A percentile compares a stretch with the other conserved stretches of the same genome.
These are phyloP conservation scores for Podarcis cretensis DNA, from an alignment of 2,113 vertebrate species.

Conservation along the genomic window DNA sequence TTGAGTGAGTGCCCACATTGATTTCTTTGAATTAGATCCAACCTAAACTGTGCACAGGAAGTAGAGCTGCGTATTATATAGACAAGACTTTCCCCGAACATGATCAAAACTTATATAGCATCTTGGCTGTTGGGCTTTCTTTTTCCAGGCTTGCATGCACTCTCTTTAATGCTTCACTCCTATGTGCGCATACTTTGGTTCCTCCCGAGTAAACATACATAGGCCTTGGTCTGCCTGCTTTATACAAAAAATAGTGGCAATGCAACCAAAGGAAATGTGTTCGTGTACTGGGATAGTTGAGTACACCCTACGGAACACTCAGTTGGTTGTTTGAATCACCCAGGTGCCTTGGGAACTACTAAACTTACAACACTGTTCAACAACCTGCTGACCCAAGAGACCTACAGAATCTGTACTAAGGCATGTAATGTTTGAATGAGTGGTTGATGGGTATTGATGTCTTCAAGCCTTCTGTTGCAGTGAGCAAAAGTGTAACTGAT, in stretches of 20 bases:
- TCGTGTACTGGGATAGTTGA: neutral
- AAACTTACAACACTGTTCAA: fast-evolving
- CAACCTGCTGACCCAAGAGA: neutral
- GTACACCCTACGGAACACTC: neutral
- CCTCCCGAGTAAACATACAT: neutral
- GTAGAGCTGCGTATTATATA: neutral
- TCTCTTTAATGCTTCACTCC: neutral
- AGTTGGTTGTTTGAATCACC: neutral
- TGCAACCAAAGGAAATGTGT: neutral
- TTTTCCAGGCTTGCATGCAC: neutral
- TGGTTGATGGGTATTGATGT: neutral
- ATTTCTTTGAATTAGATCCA: neutral
- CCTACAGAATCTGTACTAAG: neutral
- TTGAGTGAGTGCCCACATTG: neutral
- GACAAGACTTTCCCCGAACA: neutral
- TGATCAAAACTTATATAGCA: neutral
- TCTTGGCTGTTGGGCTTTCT: neutral
- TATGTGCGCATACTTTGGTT: neutral
- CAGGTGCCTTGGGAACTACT: neutral
- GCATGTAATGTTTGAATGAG: neutral
- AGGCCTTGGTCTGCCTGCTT: neutral
- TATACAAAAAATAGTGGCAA: conserved; percentile 16
- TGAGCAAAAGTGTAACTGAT: neutral
- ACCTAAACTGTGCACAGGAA: neutral
- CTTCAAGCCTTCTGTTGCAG: neutral